phyloP scores from a whole-genome alignment of 2,113 vertebrate species.

The Prochilodus magdalenae region DNA sequence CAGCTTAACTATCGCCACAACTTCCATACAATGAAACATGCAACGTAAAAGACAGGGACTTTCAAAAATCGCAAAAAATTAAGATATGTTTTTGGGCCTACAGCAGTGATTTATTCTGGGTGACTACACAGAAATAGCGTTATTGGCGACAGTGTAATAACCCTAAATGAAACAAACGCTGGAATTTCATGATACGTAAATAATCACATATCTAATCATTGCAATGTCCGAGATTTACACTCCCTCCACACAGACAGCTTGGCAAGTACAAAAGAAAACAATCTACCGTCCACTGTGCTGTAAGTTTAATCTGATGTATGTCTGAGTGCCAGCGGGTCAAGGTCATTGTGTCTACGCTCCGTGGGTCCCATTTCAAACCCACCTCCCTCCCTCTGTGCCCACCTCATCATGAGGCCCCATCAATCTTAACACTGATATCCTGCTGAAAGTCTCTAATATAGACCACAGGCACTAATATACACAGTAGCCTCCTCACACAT shows the following conservation, averaged over 20 bases:
- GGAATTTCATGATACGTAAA: too few relatives aligned
- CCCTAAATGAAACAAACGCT: not conserved
- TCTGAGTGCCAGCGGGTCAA: not conserved
- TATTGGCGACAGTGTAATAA: too few relatives aligned
- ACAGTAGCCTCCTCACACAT: not conserved
- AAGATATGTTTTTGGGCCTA: too few relatives aligned
- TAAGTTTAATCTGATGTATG: not conserved
- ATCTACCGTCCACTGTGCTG: not conserved
- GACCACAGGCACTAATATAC: constrained; percentile 2
- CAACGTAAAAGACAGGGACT: too few relatives aligned
- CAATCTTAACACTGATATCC: constrained; percentile 33
- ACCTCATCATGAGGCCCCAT: constrained; percentile 21
- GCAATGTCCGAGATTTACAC: too few relatives aligned
- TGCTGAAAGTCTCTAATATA: constrained; percentile 31
- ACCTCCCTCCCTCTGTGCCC: not conserved
- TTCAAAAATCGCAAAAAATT: too few relatives aligned
- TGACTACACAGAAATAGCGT: too few relatives aligned
- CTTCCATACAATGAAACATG: too few relatives aligned
- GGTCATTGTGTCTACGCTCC: not conserved
- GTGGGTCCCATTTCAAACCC: constrained; percentile 16
- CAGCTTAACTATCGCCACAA: too few relatives aligned
- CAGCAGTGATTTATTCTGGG: too few relatives aligned
- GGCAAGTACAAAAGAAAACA: not conserved
- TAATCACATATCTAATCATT: not conserved
- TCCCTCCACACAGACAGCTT: not conserved